These are phyloP conservation scores for Bos javanicus DNA, from an alignment of 2,113 vertebrate genomes.

Conservation along the genomic window DNA sequence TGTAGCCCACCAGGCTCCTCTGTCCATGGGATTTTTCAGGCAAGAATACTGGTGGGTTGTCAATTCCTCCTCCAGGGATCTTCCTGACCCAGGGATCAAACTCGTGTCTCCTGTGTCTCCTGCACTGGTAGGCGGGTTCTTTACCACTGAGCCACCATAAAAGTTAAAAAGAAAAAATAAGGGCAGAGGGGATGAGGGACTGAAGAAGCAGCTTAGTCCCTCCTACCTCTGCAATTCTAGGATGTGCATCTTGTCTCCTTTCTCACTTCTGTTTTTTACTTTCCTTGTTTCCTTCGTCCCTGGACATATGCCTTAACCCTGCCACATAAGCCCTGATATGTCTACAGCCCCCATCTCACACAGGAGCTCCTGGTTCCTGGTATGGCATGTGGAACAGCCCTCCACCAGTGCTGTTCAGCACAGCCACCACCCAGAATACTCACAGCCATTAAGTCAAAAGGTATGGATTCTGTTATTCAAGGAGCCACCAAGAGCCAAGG, in stretches of 20 bases:
- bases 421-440: neutral
- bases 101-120: neutral
- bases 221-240: neutral
- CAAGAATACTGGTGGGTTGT: neutral
- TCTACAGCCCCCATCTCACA: neutral
- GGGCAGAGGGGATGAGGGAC: accelerated
- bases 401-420: neutral
- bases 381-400: neutral
- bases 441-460: neutral
- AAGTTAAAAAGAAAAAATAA: neutral
- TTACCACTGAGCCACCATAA: neutral
- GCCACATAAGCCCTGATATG: neutral
- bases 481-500: neutral
- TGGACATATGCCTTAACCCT: neutral
- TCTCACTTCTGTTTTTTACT: neutral
- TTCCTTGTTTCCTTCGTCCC: neutral
- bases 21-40: neutral
- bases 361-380: neutral
- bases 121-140: neutral
- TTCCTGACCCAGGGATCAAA: neutral
- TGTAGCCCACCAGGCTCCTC: neutral
- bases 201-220: neutral
- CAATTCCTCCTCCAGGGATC: neutral
- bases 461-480: neutral
- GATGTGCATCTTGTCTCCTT: neutral